Percentiles rank a stretch among this genome's conserved stretches.
These are phyloP conservation scores for Gymnothorax reevesii DNA, from an alignment of 2,797 vertebrate genomes.

Conservation along the genomic window DNA sequence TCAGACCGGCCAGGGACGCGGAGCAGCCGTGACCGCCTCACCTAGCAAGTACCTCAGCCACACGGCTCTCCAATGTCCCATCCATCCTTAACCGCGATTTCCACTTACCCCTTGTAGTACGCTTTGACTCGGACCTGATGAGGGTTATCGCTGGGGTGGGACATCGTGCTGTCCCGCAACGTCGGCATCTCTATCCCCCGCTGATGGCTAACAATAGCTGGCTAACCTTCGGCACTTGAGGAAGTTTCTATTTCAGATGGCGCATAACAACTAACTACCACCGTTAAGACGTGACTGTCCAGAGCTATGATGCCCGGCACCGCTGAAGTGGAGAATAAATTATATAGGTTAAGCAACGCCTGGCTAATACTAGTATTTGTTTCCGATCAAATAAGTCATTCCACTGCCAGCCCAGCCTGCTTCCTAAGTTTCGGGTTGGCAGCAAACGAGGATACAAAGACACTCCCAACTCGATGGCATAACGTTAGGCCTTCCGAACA, in stretches of 20 bases:
- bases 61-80: background rate
- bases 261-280: background rate
- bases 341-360: background rate
- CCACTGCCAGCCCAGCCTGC: background rate
- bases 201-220: conserved; percentile 8
- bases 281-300: background rate
- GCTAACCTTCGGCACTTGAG: background rate
- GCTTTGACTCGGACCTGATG: conserved; percentile 81
- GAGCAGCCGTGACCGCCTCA: background rate
- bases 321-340: background rate
- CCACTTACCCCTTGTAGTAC: conserved; percentile 79
- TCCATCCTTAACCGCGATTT: background rate
- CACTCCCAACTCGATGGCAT: conserved; percentile 19
- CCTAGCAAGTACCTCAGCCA: background rate
- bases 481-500: conserved; percentile 9
- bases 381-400: background rate
- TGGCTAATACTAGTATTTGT: background rate
- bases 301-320: background rate
- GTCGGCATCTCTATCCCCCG: conserved; percentile 67
- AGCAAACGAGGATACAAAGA: conserved; percentile 5
- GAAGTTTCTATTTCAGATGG: background rate
- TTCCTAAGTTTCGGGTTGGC: conserved; percentile 1
- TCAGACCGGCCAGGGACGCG: background rate
- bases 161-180: conserved; percentile 74
- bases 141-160: conserved; percentile 65